A percentile compares a stretch with the other conserved stretches of the same genome.
Conservation (phyloP, 1,140 invertebrate species). For the Macrobrachium rosenbergii region DNA sequence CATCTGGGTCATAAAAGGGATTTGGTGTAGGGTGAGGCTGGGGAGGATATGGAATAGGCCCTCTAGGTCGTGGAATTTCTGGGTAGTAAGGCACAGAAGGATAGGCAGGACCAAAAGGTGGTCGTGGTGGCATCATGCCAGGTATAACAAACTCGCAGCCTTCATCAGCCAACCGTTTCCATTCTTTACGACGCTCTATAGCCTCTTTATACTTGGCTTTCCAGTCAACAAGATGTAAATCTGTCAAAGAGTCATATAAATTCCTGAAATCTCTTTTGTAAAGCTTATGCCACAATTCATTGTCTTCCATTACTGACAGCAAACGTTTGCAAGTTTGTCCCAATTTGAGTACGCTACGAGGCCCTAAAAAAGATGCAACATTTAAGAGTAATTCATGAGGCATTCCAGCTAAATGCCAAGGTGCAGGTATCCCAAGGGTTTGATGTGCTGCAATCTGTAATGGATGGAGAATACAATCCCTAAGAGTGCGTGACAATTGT, state of each 20-base stretch:
- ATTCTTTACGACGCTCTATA: conserved; percentile 39
- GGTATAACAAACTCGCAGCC: conserved; percentile 28
- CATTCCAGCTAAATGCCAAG: conserved; percentile 62
- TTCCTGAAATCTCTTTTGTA: conserved; percentile 56
- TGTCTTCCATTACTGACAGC: conserved; percentile 39
- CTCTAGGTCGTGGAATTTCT: conserved; percentile 39
- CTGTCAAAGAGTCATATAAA: conserved; percentile 4
- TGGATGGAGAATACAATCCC: conserved; percentile 57
- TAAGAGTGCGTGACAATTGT: conserved; percentile 44
- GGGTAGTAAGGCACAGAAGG: conserved; percentile 38
- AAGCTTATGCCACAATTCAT: conserved; percentile 58
- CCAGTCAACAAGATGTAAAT: conserved; percentile 29
- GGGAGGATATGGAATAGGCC: conserved; percentile 43
- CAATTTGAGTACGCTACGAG: conserved; percentile 33
- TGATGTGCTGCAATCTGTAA: conserved; percentile 62
- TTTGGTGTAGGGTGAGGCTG: conserved; percentile 55
- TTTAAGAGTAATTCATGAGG: conserved; percentile 58
- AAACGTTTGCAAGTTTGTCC: conserved; percentile 51
- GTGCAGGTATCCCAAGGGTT: conserved; percentile 58
- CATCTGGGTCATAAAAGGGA: conserved; percentile 63
- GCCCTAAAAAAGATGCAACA: conserved; percentile 32
- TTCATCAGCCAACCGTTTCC: conserved; percentile 12
- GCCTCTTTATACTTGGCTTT: conserved; percentile 49
- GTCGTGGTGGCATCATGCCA: conserved; percentile 33
- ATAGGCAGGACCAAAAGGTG: conserved; percentile 32